Base-by-base conservation (phyloP, 2,113 vertebrate species). In the Nesospiza acunhae region DNA sequence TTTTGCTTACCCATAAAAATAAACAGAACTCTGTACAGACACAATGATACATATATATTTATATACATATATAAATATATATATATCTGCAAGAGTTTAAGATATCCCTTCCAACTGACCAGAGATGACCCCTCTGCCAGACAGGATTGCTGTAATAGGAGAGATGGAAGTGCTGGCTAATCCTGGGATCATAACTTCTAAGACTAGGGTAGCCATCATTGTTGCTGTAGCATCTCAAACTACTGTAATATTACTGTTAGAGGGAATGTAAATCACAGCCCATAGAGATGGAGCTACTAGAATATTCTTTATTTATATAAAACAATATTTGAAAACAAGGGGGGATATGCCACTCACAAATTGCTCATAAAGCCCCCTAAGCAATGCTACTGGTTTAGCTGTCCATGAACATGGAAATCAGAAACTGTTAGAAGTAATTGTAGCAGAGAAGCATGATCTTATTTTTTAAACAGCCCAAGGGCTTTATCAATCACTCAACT, bases 71-170 rank as follows among this genome's bases (percentile, higher is more conserved):
- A 53, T 7, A 56, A 20, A 56, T 6, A n/a, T n/a, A n/a, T n/a
- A n/a, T 23, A 5, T 35, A 60, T 52, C 14, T 46, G 17, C 37
- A 89, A 20, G 37, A 70, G 4, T 62, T 70, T n/a, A 67, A 55
- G 23, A n/a, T 46, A 67, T 2, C 5, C 4, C 13, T 74, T 67
- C 46, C 0, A 1, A 52, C 5, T 17, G 5, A 23, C 19, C 55
- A 11, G 27, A 64, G 41, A 46, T 46, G 22, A 74, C 1, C 11
- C 4, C 11, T 81, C 41, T 77, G 28, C 33, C 59, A 84, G 55
- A 93, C 28, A 37, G 8, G 17, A 77, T 15, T 66, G 31, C 41
- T 52, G 11, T 28, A 70, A 58, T 13, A 60, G 17, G 31, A 87
- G 17, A 70, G 37, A 67, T 37, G 31, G 22, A 89, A 73, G 16